A percentile compares a stretch with the other conserved stretches of the same genome.
Conservation (phyloP, 2,797 vertebrate species). For the Eleutherodactylus coqui region DNA sequence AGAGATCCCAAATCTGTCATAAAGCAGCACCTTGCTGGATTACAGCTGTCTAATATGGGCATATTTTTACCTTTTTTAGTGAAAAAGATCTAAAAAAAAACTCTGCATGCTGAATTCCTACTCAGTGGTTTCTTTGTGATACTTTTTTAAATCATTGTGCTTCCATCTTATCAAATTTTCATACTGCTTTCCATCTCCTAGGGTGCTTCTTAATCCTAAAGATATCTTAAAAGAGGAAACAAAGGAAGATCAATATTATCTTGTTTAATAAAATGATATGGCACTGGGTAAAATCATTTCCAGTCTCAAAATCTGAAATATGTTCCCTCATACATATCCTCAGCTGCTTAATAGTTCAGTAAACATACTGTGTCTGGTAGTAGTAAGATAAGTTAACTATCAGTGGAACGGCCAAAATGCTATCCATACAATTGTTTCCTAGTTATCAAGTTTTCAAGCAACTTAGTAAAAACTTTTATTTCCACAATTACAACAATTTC, state of each 20-base stretch:
- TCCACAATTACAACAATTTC: background rate
- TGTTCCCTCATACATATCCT: background rate
- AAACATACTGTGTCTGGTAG: background rate
- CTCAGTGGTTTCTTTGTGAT: constrained; percentile 11
- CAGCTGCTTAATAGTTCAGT: background rate
- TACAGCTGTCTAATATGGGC: background rate
- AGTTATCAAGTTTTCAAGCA: background rate
- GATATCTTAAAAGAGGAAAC: background rate
- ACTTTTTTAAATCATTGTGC: background rate
- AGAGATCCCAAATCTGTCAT: background rate
- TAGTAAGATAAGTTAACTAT: background rate
- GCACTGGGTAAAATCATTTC: constrained; percentile 9
- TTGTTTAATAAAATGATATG: constrained; percentile 11
- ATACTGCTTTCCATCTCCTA: background rate
- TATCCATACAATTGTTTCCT: background rate
- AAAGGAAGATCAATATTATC: constrained; percentile 16
- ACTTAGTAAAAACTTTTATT: background rate
- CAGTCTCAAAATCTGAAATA: constrained; percentile 1
- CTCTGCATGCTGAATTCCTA: background rate
- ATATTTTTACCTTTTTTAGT: background rate
- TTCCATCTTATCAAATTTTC: constrained; percentile 5
- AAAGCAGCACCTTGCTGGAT: background rate
- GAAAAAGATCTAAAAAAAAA: background rate
- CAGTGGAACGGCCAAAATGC: background rate
- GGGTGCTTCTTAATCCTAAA: background rate